Base-by-base conservation (phyloP, 2,797 vertebrate species). In the Bucorvus abyssinicus region DNA sequence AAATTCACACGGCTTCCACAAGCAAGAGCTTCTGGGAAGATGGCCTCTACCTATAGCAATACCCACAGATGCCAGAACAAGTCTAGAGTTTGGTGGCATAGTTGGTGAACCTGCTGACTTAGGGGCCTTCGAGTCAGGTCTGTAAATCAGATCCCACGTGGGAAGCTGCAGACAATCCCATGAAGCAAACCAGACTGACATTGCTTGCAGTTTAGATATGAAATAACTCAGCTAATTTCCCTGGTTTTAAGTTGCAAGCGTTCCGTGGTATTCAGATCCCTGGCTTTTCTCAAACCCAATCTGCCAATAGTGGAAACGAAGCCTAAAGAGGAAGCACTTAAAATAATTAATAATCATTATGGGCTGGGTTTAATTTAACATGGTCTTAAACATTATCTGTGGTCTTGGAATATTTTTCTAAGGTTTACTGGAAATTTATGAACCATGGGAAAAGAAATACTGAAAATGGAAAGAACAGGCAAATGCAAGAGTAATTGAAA, bases 271-370 rank as follows among this genome's bases (percentile, higher is more conserved):
- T 69, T 86, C 55, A 70, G 59, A 57, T 81, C 56, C 57, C 63
- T 78, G 55, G 24, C 26, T 75, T 91, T 90, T 79, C 63, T 70
- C 91, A 96, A 90, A 67, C 6, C 2, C 32, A 57, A 23, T n/a
- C 65, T 86, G 87, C 59, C 90, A 94, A 82, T 12, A 93, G 26
- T 44, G 61, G 83, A 93, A 93, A 84, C 57, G 27, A 94, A 90
- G 50, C 34, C n/a, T 53, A 52, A 88, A 83, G 77, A 87, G 74
- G 70, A 90, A 96, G 63, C 50, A 93, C 23, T 95, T 84, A 88
- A 91, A 94, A 90, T 83, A 93, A 91, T 91, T 92, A 91, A 75
- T 69, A 93, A 87, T 92, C 5, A 4, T 47, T 85, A 92, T 61
- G 55, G 61, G 30, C 47, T 86, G 65, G 21, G 57, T 87, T 87